A percentile compares a stretch with the other conserved stretches of the same genome.
Evolutionary conservation across 2,113 vertebrate species (phyloP).

Genomic region (Marcusenius ussheri): DNA sequence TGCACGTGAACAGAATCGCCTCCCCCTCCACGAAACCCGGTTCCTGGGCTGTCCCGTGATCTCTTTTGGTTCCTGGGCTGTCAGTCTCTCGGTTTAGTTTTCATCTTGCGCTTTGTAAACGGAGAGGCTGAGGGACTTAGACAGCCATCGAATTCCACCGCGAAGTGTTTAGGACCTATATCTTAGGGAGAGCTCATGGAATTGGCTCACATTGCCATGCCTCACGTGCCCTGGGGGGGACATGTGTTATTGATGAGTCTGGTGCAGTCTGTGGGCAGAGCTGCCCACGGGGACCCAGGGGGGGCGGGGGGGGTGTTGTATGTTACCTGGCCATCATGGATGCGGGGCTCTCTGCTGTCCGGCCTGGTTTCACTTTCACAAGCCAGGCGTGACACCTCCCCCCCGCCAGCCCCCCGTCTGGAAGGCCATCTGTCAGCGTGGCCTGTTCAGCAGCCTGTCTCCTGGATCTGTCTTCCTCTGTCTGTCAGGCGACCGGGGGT

Average conservation of each 20-base stretch:
- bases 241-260: conserved; percentile 11
- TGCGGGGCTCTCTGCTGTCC: conserved; percentile 26
- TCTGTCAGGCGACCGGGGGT: background rate
- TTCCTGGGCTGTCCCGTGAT: background rate
- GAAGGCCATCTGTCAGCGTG: conserved; percentile 13
- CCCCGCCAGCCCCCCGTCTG: conserved; percentile 7
- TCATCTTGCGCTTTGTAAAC: background rate
- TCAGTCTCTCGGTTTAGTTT: background rate
- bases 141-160: background rate
- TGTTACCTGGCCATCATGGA: conserved; percentile 25
- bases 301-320: background rate
- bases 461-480: background rate
- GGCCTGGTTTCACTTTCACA: conserved; percentile 39
- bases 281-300: background rate
- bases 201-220: background rate
- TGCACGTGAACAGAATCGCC: background rate
- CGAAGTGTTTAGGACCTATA: background rate
- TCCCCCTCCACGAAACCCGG: background rate
- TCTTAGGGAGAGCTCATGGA: background rate
- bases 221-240: background rate
- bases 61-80: background rate
- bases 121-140: background rate
- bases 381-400: background rate
- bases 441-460: background rate
- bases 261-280: background rate